Base-by-base conservation (phyloP, 1,140 invertebrate genomes). In the Hyposmocoma kahamanoa region DNA sequence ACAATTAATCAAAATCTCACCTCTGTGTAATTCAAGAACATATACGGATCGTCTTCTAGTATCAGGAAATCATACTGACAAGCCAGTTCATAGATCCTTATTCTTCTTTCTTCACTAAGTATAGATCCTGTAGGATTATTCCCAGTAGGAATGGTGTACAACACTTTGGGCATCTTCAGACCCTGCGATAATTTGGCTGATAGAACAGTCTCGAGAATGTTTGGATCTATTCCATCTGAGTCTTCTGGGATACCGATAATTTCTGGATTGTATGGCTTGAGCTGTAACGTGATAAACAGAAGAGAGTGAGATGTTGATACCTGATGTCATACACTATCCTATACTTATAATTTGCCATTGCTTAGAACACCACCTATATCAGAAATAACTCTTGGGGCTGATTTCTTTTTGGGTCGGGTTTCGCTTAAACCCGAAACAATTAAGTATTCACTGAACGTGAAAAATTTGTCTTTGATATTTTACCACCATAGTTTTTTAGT, bases 41-140 rank as follows among this genome's bases (percentile, higher is more conserved):
- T 93, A 67, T 95, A 95, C 1, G 94, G 92, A 85, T 95, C 94
- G 67, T 95, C 94, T 72, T 95, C 94, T 0, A 95, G 63, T 47
- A 95, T 94, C 0, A 95, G 60, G 21, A 95, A 89, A 83, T 95
- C 90, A 70, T 93, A 94, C 63, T 91, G 87, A 71, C 90, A 92
- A 17, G 92, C 92, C 57, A 95, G 88, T 56, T 88, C 85, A 63
- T 96, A 96, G 22, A 95, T 92, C 74, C 91, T 88, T 49, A 89
- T 87, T 39, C 92, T 89, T 50, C 93, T 88, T 19, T 91, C 87
- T n/a, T 89, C 68, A 0, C 91, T 81, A 30, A 94, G 82, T 5
- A 91, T 89, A 9, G 87, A 84, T 5, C 93, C 94, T 0, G 90
- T 92, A 3, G 94, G 94, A 76, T 95, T 95, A 11, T 63, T 78